Percentiles rank a stretch among this genome's conserved stretches.
Evolutionary conservation across 2,113 vertebrate genomes (phyloP).

Genomic region (Bombycilla garrulus): DNA sequence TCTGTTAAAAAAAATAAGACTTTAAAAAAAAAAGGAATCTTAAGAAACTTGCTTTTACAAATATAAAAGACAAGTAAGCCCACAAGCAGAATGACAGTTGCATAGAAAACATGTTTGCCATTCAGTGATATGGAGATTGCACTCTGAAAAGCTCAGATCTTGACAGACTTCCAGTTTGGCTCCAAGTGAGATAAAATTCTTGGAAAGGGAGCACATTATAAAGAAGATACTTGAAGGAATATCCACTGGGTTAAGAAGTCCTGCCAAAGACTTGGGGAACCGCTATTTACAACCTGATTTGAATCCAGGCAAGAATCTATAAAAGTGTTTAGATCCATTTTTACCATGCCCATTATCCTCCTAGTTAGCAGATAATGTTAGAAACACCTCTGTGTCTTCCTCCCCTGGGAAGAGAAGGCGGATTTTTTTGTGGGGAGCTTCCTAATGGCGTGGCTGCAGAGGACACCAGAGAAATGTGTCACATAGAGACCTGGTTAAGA

Average conservation of each 20-base stretch:
- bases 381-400: background rate
- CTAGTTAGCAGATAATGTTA: background rate
- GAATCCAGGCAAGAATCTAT: background rate
- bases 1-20: background rate
- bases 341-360: background rate
- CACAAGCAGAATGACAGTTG: background rate
- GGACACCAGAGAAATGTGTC: background rate
- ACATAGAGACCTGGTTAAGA: background rate
- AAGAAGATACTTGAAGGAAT: constrained; percentile 14
- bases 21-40: background rate
- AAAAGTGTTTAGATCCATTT: background rate
- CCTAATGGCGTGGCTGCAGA: background rate
- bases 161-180: constrained; percentile 50
- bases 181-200: constrained; percentile 12
- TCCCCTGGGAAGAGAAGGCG: background rate
- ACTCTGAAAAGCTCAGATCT: background rate
- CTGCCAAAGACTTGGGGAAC: constrained; percentile 12
- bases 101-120: background rate
- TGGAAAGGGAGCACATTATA: constrained; percentile 13
- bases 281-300: background rate
- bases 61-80: background rate
- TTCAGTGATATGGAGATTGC: background rate
- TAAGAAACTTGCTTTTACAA: constrained; percentile 4
- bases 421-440: background rate
- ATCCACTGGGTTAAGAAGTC: background rate